phyloP scores from a whole-genome alignment of 2,113 vertebrate species.

The Phocoena sinus region DNA sequence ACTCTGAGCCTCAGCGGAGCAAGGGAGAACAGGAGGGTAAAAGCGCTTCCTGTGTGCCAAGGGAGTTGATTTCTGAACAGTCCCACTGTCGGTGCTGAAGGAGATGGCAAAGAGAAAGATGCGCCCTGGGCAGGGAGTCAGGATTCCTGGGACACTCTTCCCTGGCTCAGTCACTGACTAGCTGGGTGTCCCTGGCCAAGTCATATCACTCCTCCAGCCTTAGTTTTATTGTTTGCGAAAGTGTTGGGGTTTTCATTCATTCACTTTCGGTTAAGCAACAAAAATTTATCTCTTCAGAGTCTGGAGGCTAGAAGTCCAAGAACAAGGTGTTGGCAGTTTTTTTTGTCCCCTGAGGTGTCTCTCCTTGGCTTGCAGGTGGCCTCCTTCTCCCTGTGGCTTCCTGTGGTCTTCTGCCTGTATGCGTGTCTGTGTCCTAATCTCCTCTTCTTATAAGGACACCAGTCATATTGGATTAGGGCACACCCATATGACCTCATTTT shows the following conservation, averaged over 20 bases:
- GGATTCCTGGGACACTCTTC: neutral
- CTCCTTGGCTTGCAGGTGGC: neutral
- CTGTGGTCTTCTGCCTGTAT: neutral
- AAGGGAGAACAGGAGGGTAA: neutral
- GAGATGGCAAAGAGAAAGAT: neutral
- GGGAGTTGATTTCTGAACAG: neutral
- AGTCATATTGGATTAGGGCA: too few species aligned
- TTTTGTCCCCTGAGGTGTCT: neutral
- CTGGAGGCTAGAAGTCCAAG: neutral
- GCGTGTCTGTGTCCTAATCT: neutral
- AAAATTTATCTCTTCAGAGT: neutral
- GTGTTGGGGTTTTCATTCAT: neutral
- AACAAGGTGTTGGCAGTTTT: neutral
- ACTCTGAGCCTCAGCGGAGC: neutral
- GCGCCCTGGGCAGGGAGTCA: neutral
- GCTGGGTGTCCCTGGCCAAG: neutral
- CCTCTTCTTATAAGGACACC: neutral
- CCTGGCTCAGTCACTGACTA: neutral
- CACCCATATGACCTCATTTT: neutral
- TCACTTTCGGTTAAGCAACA: neutral
- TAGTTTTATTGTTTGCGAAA: neutral
- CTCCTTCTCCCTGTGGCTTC: neutral
- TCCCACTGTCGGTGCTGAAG: neutral
- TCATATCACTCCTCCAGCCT: neutral
- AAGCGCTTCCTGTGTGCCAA: neutral